Evolutionary conservation across 2,888 invertebrate species (phyloP).

Genomic region (Mythimna vitellina): DNA sequence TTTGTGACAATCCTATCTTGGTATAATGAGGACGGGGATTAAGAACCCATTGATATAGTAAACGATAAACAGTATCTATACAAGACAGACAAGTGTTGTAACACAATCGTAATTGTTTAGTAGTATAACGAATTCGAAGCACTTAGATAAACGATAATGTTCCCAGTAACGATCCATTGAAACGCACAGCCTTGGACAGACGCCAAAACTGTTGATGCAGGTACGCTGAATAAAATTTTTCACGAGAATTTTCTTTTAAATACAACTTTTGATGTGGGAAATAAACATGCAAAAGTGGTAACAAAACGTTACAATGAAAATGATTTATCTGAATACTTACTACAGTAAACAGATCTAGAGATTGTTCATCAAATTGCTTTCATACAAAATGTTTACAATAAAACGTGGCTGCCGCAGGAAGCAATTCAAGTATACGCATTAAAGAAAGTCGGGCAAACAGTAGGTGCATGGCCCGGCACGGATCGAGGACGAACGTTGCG

Average conservation of each 20-base stretch:
- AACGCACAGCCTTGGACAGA: slow-evolving; percentile 79
- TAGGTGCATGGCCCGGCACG: slow-evolving; percentile 60
- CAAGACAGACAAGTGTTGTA: slow-evolving; percentile 48
- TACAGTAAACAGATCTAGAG: not conserved
- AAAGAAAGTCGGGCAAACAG: slow-evolving; percentile 58
- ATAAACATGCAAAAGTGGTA: not conserved
- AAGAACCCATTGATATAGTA: slow-evolving; percentile 47
- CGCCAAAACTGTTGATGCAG: slow-evolving; percentile 78
- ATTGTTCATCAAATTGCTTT: not conserved
- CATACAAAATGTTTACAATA: not conserved
- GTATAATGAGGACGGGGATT: slow-evolving; percentile 42
- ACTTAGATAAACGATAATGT: slow-evolving; percentile 71
- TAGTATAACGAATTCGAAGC: slow-evolving; percentile 65
- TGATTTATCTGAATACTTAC: not conserved
- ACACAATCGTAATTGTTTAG: slow-evolving; percentile 60
- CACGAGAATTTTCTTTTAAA: slow-evolving; percentile 36
- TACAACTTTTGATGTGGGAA: slow-evolving; percentile 23
- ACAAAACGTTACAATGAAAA: not conserved
- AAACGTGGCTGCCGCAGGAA: slow-evolving; percentile 13
- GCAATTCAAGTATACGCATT: slow-evolving; percentile 42
- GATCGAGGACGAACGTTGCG: slow-evolving; percentile 53
- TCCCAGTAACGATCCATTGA: slow-evolving; percentile 79
- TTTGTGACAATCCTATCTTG: slow-evolving; percentile 53
- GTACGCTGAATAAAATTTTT: slow-evolving; percentile 61
- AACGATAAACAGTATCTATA: slow-evolving; percentile 48